phyloP scores from a whole-genome alignment of 2,113 vertebrate genomes.

The Proterorhinus semilunaris region DNA sequence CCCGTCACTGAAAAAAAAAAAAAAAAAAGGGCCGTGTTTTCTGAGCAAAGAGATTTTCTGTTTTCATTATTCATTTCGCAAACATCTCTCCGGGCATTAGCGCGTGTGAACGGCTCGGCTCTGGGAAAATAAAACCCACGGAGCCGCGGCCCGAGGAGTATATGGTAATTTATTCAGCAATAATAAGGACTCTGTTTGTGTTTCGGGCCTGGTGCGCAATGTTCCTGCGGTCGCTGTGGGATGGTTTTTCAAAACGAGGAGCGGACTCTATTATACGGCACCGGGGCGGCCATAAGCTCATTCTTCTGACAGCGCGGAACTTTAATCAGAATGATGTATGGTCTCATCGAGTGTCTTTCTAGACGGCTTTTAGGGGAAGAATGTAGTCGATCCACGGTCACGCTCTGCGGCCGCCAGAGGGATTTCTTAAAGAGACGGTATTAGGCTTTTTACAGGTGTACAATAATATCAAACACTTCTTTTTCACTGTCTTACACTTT shows the following conservation, averaged over 20 bases:
- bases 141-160: constrained; percentile 27
- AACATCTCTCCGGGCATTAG: constrained; percentile 28
- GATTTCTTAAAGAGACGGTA: too few species aligned
- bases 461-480: too few species aligned
- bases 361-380: too few species aligned
- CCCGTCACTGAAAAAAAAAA: constrained; percentile 13
- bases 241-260: constrained; percentile 54
- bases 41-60: constrained; percentile 16
- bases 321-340: not conserved
- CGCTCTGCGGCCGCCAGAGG: too few species aligned
- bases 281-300: constrained; percentile 56
- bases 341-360: too few species aligned
- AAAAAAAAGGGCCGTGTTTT: constrained; percentile 3
- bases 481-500: too few species aligned
- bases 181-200: constrained; percentile 43
- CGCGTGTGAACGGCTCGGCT: constrained; percentile 30
- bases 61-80: constrained; percentile 43
- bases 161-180: constrained; percentile 26
- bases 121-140: constrained; percentile 22
- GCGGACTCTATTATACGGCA: constrained; percentile 48
- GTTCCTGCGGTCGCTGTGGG: constrained; percentile 61
- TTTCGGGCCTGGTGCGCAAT: constrained; percentile 40
- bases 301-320: constrained; percentile 38
- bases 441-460: too few species aligned
- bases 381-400: too few species aligned